A percentile compares a stretch with the other conserved stretches of the same genome.
phyloP scores from a whole-genome alignment of 2,888 invertebrate genomes.

The Tenthredo amoena region DNA sequence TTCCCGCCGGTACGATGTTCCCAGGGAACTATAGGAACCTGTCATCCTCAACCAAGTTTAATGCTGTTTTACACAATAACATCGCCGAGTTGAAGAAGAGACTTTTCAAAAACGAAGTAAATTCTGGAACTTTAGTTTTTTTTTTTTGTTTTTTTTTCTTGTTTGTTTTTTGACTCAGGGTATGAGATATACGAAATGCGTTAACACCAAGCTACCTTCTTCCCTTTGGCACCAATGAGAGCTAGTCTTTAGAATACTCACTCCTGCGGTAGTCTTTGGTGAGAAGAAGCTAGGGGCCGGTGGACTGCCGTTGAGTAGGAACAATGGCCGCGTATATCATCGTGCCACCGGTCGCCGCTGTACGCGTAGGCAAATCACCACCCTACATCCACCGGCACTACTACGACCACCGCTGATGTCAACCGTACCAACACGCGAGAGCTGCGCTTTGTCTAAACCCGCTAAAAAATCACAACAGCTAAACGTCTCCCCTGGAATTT shows the following conservation, averaged over 20 bases:
- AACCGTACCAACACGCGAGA: slow-evolving; percentile 36
- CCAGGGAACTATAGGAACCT: not conserved
- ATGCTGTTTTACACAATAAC: not conserved
- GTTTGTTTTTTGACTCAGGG: not conserved
- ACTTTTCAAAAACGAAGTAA: not conserved
- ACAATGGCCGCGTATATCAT: slow-evolving; percentile 78
- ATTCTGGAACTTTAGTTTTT: not conserved
- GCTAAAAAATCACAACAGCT: slow-evolving; percentile 70
- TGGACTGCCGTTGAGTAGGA: slow-evolving; percentile 60
- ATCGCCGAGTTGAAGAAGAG: not conserved
- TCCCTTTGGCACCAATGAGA: slow-evolving; percentile 41
- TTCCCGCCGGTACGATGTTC: slow-evolving; percentile 12
- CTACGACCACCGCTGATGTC: slow-evolving; percentile 53
- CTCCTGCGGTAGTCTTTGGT: slow-evolving; percentile 47
- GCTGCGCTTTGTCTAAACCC: slow-evolving; percentile 70
- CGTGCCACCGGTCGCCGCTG: slow-evolving; percentile 73
- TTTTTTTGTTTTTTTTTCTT: not conserved
- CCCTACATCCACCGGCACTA: slow-evolving; percentile 53
- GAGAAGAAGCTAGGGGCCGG: slow-evolving; percentile 34
- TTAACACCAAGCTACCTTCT: not conserved
- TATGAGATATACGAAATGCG: slow-evolving; percentile 27
- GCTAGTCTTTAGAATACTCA: slow-evolving; percentile 31
- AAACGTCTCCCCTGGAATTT: slow-evolving; percentile 70
- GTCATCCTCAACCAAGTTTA: not conserved
- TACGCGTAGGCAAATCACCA: slow-evolving; percentile 77